Base-by-base conservation (phyloP, 2,888 invertebrate genomes). In the Hipparchia semele region DNA sequence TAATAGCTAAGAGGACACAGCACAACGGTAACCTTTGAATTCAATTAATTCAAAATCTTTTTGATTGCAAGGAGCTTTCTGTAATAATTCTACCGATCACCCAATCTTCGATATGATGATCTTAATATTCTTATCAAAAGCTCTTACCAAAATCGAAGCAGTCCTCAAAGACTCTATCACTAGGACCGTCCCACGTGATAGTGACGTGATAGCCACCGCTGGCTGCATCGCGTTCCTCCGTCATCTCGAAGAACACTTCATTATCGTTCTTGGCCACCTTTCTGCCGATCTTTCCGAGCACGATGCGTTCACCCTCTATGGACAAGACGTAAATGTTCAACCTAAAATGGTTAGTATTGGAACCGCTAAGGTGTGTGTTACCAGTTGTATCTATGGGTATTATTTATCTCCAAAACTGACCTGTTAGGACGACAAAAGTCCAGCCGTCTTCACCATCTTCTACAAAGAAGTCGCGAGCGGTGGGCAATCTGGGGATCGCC, bases 131-230 rank as follows among this genome's bases (percentile, higher is more conserved):
- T 58, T 58, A 58, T 58, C 58, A 58, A 13, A 2, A 58, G 8
- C 58, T 73, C 86, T 86, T 79, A 89, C 91, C 90, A 73, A 95
- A 91, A 73, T 90, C 86, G 66, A 90, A 91, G 79, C 95, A 95
- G 81, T 95, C 95, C 75, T 90, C 89, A 68, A 94, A 92, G 5
- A 91, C 83, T 1, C 79, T 78, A 66, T 92, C 90, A 12, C 84
- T 82, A 7, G 92, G 92, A 1, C 93, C 93, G 12, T 90, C 87
- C 93, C 93, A 93, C 58, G 79, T 68, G 59, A 93, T 79, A 45
- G 84, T 82, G 59, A 93, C 76, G 74, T 81, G 88, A 81, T 83
- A 86, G 0, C 88, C 92, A 1, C 86, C 87, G 45, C 82, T 85
- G 39, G 76, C 80, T 5, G 80, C 83, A 33, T 90, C 88, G 7